Conservation (phyloP, 2,888 invertebrate species). For the Metalampra italica region DNA sequence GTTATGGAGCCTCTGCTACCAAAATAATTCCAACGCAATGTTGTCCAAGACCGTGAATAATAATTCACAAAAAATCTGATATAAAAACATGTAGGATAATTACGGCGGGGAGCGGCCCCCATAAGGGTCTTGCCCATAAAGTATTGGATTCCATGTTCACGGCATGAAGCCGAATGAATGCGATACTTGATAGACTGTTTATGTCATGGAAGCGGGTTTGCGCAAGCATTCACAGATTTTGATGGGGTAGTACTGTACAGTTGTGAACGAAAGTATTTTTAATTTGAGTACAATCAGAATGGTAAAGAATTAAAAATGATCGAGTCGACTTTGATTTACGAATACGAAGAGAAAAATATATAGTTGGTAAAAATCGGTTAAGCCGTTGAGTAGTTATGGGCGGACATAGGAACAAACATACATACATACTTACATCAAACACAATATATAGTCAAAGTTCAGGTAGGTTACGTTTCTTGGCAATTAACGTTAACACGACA, state of each 20-base stretch:
- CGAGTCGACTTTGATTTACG: too few relatives aligned
- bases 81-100: slow-evolving; percentile 77
- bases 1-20: neutral
- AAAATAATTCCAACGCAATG: slow-evolving; percentile 35
- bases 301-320: too few relatives aligned
- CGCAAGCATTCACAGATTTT: slow-evolving; percentile 79
- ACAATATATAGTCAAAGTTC: too few relatives aligned
- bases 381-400: too few relatives aligned
- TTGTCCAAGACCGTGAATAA: slow-evolving; percentile 66
- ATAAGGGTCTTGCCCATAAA: slow-evolving; percentile 55
- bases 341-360: too few relatives aligned
- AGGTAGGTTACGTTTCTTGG: too few relatives aligned
- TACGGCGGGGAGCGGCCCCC: slow-evolving; percentile 65
- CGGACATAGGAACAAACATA: too few relatives aligned
- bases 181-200: slow-evolving; percentile 67
- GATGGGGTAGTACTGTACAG: slow-evolving; percentile 69
- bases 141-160: slow-evolving; percentile 37
- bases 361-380: too few relatives aligned
- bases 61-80: slow-evolving; percentile 72
- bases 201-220: slow-evolving; percentile 78
- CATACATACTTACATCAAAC: too few relatives aligned
- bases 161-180: slow-evolving; percentile 43
- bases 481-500: too few relatives aligned
- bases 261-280: slow-evolving; percentile 24
- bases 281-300: neutral